Base-by-base conservation (phyloP, 2,113 vertebrate genomes). In the Brachypteracias leptosomus region DNA sequence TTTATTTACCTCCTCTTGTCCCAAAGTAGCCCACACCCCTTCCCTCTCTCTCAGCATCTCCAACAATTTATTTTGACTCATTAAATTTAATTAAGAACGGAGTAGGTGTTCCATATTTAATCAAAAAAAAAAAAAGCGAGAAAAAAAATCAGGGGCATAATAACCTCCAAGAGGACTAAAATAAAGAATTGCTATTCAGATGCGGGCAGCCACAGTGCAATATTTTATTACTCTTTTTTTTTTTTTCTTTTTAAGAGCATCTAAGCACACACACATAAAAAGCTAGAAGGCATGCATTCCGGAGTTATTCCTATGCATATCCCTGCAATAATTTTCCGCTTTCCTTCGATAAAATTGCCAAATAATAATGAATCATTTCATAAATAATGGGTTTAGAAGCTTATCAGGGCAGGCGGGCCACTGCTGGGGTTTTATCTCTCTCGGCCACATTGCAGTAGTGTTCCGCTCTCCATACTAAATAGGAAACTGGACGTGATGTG, bases 281-380 rank as follows among this genome's bases (percentile, higher is more conserved):
- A 97, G 91, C 97, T 94, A 95, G 82, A 96, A 97, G 96, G 96
- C 96, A 91, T 94, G 97, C 97, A 97, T 97, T 97, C 97, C 96
- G 94, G 93, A 97, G 96, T 97, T 96, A 96, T 96, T 96, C 97
- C 97, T 97, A 96, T 97, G 97, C 97, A 97, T 97, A 97, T 97
- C 97, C 98, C 95, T 86, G 97, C 97, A 97, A 97, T 98, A 97
- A 98, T 98, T 98, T 96, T 97, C 98, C 98, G 98, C 98, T 98
- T 98, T 98, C 98, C 98, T 98, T 98, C 98, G 98, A 98, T 98
- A 98, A 98, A 98, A 98, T 98, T 98, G 98, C 98, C 98, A 98
- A 98, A 98, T 99, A 99, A 99, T 99, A 99, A 98, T 99, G 98
- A 99, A 99, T 99, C 98, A 98, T 99, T 99, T 99, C 98, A 99